A percentile compares a stretch with the other conserved stretches of the same genome.
Evolutionary conservation across 2,888 invertebrate genomes (phyloP).

Genomic region (Mystacides longicornis): DNA sequence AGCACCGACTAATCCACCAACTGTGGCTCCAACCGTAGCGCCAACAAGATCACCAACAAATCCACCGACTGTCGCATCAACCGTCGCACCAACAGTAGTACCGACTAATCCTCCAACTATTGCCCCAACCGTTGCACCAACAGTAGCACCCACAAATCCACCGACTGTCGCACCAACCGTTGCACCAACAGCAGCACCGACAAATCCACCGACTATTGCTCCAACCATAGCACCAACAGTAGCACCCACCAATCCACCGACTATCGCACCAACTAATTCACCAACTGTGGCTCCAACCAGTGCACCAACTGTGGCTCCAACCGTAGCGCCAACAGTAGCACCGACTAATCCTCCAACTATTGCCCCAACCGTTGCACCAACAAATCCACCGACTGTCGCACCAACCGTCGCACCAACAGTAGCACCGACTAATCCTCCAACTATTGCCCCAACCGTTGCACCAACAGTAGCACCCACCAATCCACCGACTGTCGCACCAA

Average conservation of each 20-base stretch:
- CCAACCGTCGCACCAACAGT: neutral
- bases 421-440: neutral
- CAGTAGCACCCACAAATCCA: conserved; percentile 28
- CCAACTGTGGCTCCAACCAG: neutral
- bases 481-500: conserved; percentile 25
- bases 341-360: neutral
- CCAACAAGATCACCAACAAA: conserved; percentile 25
- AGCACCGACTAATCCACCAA: neutral
- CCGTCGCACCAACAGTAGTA: conserved; percentile 25
- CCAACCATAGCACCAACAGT: conserved; percentile 31
- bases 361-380: too few species aligned
- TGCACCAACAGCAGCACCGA: conserved; percentile 8
- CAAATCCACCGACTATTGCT: conserved; percentile 30
- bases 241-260: conserved; percentile 27
- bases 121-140: conserved; percentile 26
- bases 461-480: conserved; percentile 25
- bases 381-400: neutral
- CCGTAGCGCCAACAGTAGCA: neutral
- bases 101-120: conserved; percentile 27
- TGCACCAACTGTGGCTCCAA: neutral
- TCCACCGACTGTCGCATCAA: conserved; percentile 25
- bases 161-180: conserved; percentile 23
- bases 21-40: neutral
- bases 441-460: neutral
- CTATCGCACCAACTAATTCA: conserved; percentile 17